Evolutionary conservation across 2,797 vertebrate species (phyloP), one percentile per base, ranked within the genome.

Genomic region (Pipistrellus kuhlii): DNA sequence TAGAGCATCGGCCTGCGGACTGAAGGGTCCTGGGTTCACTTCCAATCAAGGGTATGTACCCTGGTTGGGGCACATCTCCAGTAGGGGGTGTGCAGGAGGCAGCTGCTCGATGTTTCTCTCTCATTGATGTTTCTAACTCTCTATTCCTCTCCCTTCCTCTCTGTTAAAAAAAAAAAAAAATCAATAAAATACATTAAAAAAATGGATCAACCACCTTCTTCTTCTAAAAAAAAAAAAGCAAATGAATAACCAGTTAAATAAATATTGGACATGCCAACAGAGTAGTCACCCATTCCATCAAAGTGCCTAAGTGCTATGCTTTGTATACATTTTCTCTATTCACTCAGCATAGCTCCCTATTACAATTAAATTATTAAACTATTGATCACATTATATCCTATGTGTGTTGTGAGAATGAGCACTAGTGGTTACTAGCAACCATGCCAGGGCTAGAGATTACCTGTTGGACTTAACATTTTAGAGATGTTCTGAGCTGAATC

Each of bases 361-460:
- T 44, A 93, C 25, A 82, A 82, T 78, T 35, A 46, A 83, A 92
- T 68, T n/a, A 59, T 78, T 91, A 51, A 81, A 82, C 20, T 51
- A 32, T 53, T 82, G 32, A 15, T 89, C 23, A 73, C 25, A 32
- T 59, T 83, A 77, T 86, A n/a, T 44, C 32, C 41, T 86, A 72
- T 57, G 18, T 32, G 51, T 88, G 25, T 88, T 84, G n/a, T 81
- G 41, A 93, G 94, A 76, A 81, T 84, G 69, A 55, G 32, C 27
- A 72, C 27, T 93, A 53, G 57, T 57, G 55, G 38, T 90, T 82
- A 51, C 27, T 89, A 85, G 80, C 44, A 94, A 82, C 21, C 57
- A 18, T 12, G 17, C 48, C 84, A 35, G 21, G 64, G 27, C 55
- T 81, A 82, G 48, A 82, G 51, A 77, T 93, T 51, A 23, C 23